Evolutionary conservation across 2,113 vertebrate species (phyloP).

Genomic region (Heterocephalus glaber): DNA sequence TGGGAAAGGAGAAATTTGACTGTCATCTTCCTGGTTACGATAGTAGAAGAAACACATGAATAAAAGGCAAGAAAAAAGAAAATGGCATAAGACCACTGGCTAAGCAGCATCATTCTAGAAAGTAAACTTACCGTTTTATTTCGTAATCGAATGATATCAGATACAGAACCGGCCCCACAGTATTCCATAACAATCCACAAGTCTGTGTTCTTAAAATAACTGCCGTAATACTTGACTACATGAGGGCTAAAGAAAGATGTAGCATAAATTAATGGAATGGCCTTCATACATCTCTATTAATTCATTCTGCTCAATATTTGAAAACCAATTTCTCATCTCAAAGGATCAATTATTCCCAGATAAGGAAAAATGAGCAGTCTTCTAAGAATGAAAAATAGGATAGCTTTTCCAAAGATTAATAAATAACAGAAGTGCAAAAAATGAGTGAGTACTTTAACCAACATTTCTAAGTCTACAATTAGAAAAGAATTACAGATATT

Average conservation of each 20-base stretch:
- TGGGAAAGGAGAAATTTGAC: not conserved
- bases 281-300: not conserved
- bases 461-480: conserved; percentile 15
- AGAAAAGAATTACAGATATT: conserved; percentile 43
- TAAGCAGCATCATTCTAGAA: not conserved
- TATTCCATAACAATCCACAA: conserved; percentile 99
- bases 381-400: conserved; percentile 1
- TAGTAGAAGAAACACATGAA: not conserved
- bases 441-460: not conserved
- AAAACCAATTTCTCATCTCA: conserved; percentile 28
- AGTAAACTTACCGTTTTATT: conserved; percentile 92
- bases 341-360: conserved; percentile 35
- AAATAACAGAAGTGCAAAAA: not conserved
- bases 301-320: not conserved
- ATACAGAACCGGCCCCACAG: conserved; percentile 95
- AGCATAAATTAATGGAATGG: conserved; percentile 8
- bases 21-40: not conserved
- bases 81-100: not conserved
- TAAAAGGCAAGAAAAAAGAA: not conserved
- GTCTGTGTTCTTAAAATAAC: conserved; percentile 98
- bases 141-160: conserved; percentile 95
- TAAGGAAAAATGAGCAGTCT: not conserved
- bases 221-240: conserved; percentile 96
- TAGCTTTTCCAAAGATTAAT: not conserved
- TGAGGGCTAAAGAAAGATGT: conserved; percentile 81